Percentiles rank a stretch among this genome's conserved stretches.
phyloP scores from a whole-genome alignment of 2,888 invertebrate species.

The Leptopilina drosophilae region DNA sequence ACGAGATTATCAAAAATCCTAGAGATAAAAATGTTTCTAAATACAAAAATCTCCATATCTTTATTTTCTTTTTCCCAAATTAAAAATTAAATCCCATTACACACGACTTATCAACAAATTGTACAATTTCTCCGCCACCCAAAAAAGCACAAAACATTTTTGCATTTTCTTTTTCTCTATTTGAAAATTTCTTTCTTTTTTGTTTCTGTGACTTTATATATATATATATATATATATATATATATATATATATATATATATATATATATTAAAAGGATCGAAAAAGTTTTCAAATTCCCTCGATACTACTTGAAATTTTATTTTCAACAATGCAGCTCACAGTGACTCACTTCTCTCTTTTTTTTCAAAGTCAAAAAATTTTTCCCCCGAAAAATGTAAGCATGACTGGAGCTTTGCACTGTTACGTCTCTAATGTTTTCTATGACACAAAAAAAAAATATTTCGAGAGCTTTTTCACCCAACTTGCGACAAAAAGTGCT shows the following conservation, averaged over 20 bases:
- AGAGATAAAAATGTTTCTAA: too few species aligned
- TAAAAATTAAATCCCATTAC: too few species aligned
- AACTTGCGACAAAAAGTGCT: slow-evolving; percentile 8
- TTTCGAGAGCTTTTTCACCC: slow-evolving; percentile 17
- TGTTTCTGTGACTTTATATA: background rate
- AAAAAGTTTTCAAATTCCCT: slow-evolving; percentile 4
- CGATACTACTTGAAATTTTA: background rate
- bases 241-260: too few species aligned
- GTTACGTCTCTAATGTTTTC: background rate
- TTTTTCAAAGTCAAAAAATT: slow-evolving; percentile 10
- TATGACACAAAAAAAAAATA: slow-evolving; percentile 12
- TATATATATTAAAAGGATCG: slow-evolving; percentile 1
- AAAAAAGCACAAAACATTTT: too few species aligned
- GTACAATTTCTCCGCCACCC: too few species aligned
- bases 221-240: too few species aligned
- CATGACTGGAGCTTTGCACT: slow-evolving; percentile 19
- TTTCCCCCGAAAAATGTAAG: slow-evolving; percentile 5
- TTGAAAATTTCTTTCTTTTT: too few species aligned
- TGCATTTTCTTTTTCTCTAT: too few species aligned
- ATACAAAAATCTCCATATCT: too few species aligned
- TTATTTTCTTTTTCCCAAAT: too few species aligned
- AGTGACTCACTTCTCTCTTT: background rate
- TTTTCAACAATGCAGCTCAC: background rate
- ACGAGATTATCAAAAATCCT: too few species aligned
- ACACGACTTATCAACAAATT: too few species aligned